Conservation (phyloP, 2,113 vertebrate genomes). For the Castor canadensis region DNA sequence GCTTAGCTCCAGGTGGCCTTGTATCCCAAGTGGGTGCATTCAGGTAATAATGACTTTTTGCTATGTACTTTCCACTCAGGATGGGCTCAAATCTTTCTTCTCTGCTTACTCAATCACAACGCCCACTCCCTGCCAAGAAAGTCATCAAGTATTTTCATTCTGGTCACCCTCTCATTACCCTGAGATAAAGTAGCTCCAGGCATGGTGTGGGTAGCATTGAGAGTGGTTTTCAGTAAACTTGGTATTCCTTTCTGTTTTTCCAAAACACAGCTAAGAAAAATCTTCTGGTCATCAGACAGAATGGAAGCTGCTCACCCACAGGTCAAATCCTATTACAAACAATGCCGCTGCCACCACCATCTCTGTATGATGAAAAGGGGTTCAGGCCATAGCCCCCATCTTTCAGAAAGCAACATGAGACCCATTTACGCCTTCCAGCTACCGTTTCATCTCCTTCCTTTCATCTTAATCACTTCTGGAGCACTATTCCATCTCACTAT, state of each 20-base stretch:
- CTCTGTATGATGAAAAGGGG: constrained; percentile 2
- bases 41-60: background rate
- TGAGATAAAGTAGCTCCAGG: constrained; percentile 9
- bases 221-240: constrained; percentile 26
- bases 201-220: background rate
- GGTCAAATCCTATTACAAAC: constrained; percentile 56
- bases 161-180: constrained; percentile 38
- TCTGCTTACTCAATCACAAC: background rate
- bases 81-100: background rate
- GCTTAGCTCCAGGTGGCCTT: background rate
- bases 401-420: constrained; percentile 50
- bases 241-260: constrained; percentile 55
- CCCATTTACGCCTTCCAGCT: background rate
- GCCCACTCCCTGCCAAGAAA: background rate
- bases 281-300: background rate
- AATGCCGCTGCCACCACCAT: background rate
- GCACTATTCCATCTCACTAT: background rate
- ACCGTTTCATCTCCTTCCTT: constrained; percentile 59
- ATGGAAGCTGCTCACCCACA: constrained; percentile 40
- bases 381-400: background rate
- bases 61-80: background rate
- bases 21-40: background rate
- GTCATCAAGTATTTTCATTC: background rate
- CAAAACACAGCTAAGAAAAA: constrained; percentile 59
- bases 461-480: constrained; percentile 59